Base-by-base conservation (phyloP, 2,888 invertebrate species). In the Anorthoa munda region DNA sequence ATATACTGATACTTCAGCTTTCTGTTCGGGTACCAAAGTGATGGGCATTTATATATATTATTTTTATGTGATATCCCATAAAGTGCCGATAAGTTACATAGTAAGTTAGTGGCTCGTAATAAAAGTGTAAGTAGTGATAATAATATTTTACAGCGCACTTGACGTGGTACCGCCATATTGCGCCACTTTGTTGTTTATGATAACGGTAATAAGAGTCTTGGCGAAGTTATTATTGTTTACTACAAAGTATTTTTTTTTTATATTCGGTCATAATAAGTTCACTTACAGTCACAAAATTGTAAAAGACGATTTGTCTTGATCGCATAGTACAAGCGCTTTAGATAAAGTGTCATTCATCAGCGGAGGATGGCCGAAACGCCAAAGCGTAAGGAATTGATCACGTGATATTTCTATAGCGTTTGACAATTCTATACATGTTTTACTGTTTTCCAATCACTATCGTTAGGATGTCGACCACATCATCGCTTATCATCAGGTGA, bases 111-210 rank as follows among this genome's bases (percentile, higher is more conserved):
- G 46, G 51, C 23, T 26, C 46, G 17, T 76, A 53, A 73, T 68
- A 68, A 66, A 23, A 50, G 46, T 13, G 53, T 13, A 26, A 48
- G 46, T 11, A 39, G 23, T 77, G 53, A 67, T 65, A 63, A 15
- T 77, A 31, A 58, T 50, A 48, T 67, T 76, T 63, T 15, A 77
- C 51, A 63, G 68, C 58, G 48, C 53, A 76, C 77, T 81, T 53
- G 58, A 53, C 55, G 80, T 18, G 46, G 53, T 39, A 21, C 53
- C 56, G 61, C 77, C 26, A 67, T 81, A 76, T 63, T 81, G 56
- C 45, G 46, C 53, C 18, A 81, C 77, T 68, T 77, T 77, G 77
- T 78, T 64, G 82, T 81, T 67, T 23, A 68, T 45, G 82, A 63
- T 55, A 13, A 21, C 3, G 18, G 15, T 56, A 56, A 18, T 21